Conservation (phyloP, 1,140 invertebrate genomes). For the Drosophila quadrilineata region DNA sequence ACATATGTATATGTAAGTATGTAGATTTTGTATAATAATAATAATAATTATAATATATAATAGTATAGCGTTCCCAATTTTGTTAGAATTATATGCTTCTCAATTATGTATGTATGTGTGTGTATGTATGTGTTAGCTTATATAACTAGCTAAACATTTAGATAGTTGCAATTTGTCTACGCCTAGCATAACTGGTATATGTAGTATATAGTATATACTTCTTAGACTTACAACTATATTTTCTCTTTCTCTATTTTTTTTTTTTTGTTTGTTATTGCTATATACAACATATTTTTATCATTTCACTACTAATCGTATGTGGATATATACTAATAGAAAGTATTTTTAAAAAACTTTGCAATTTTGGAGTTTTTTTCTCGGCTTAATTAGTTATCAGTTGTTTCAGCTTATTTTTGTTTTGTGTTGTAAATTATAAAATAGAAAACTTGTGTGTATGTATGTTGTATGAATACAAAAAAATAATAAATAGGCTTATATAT, state of each 20-base stretch:
- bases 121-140: constrained; percentile 21
- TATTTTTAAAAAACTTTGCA: constrained; percentile 58
- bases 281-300: constrained; percentile 62
- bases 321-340: constrained; percentile 22
- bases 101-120: constrained; percentile 3
- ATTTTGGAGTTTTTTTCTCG: constrained; percentile 46
- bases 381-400: constrained; percentile 73
- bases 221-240: constrained; percentile 22
- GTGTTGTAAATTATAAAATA: constrained; percentile 35
- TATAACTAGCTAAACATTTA: constrained; percentile 37
- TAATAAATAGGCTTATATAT: constrained; percentile 74
- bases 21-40: constrained; percentile 39
- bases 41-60: too few relatives aligned
- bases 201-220: constrained; percentile 15
- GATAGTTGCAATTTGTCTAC: constrained; percentile 54
- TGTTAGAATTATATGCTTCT: constrained; percentile 60
- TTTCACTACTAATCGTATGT: constrained; percentile 47
- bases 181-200: constrained; percentile 56
- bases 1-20: constrained; percentile 12
- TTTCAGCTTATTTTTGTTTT: constrained; percentile 31
- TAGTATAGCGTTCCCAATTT: constrained; percentile 59
- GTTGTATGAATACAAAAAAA: constrained; percentile 72
- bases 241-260: constrained; percentile 18
- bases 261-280: constrained; percentile 30
- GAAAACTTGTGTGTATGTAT: constrained; percentile 48